A percentile compares a stretch with the other conserved stretches of the same genome.
Conservation (phyloP, 2,888 invertebrate genomes). For the Hyppa rectilinea region DNA sequence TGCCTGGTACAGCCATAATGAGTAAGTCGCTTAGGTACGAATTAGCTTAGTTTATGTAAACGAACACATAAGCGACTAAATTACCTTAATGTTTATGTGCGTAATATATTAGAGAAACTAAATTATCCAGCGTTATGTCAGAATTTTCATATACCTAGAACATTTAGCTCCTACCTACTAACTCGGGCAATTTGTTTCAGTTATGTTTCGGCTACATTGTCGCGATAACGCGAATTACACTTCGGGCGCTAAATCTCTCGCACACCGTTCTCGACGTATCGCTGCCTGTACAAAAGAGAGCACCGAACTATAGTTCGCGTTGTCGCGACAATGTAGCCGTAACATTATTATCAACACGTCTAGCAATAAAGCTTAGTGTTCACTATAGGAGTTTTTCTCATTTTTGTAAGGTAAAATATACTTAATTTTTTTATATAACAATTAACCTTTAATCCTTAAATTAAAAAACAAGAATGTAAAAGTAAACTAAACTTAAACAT, state of each 20-base stretch:
- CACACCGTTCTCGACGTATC: too few relatives aligned
- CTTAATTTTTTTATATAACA: not conserved
- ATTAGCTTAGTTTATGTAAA: conserved; percentile 2
- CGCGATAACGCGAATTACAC: too few relatives aligned
- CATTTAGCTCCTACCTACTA: conserved; percentile 1
- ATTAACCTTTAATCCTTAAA: not conserved
- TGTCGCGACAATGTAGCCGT: too few relatives aligned
- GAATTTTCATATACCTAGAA: conserved; percentile 19
- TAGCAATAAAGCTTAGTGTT: conserved; percentile 20
- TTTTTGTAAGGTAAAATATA: not conserved
- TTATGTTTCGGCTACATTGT: too few relatives aligned
- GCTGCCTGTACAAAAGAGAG: too few relatives aligned
- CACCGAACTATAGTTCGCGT: too few relatives aligned
- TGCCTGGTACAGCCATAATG: not conserved
- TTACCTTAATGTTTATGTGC: conserved; percentile 7
- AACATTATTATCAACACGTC: not conserved
- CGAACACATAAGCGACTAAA: not conserved
- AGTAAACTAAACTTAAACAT: not conserved
- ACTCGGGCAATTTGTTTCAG: conserved; percentile 27
- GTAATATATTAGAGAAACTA: not conserved
- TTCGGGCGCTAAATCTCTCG: too few relatives aligned
- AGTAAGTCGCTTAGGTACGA: not conserved
- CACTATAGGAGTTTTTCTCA: not conserved
- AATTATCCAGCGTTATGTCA: conserved; percentile 13
- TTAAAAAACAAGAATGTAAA: not conserved